Evolutionary conservation across 2,888 invertebrate genomes (phyloP), one percentile per base, ranked within the genome.

Genomic region (Neoscelio sp.): DNA sequence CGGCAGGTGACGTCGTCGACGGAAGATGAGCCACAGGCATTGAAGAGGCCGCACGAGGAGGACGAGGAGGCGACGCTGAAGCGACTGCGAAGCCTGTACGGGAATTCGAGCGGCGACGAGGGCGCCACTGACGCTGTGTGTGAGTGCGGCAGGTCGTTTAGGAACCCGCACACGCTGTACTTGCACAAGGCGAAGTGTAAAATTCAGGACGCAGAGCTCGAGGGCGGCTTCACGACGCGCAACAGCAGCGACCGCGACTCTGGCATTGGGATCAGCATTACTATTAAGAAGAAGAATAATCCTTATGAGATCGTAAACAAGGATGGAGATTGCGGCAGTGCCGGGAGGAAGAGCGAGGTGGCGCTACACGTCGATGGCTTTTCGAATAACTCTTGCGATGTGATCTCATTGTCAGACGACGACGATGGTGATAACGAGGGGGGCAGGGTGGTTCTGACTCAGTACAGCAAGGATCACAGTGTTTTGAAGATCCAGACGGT

Each of bases 261-360:
- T 23, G 85, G 86, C 15, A 86, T 85, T 76, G 89, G 88, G 13
- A 87, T 90, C 48, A 88, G 84, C 33, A 89, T 89, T 58, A 89
- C 87, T 10, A 90, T 90, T 20, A 90, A 90, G 60, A 90, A 89
- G 65, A 88, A 85, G 44, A 89, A 90, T 67, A 83, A 89, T 84
- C 89, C 88, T 0, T 90, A 89, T 76, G 88, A 89, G 75, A 86
- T 90, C 70, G 88, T 90, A 7, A 85, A 84, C 17, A 88, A 82
- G 64, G 85, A 86, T 46, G 77, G 54, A 13, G n/a, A n/a, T n/a
- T n/a, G n/a, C n/a, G n/a, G n/a, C n/a, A 81, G 76, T 10, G 78
- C 80, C 5, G 84, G 85, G 26, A 82, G 84, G 7, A 80, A 50
- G 20, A 78, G 74, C 0, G 78, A 84, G 10, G 68, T 62, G 8